Evolutionary conservation across 2,888 invertebrate genomes (phyloP), one percentile per base, ranked within the genome.

Genomic region (Seira musarum): DNA sequence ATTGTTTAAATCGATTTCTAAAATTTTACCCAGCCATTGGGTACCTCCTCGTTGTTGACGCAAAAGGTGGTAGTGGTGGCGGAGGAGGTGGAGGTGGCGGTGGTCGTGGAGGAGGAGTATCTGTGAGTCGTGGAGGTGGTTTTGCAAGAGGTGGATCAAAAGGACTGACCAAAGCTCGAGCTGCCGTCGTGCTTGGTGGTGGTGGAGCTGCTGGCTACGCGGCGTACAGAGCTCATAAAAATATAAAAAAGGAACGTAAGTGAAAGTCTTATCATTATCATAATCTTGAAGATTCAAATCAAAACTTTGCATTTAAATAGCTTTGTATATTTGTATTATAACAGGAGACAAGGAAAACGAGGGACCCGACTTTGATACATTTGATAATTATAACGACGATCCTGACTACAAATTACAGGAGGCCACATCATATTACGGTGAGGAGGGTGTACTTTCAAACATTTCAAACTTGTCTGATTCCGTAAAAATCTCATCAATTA

Each of bases 121-220:
- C n/a, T n/a, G n/a, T n/a, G n/a, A n/a, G n/a, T n/a, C n/a, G 69
- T 15, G 15, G 64, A 64, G 65, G 72, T 46, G 70, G 78, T 64
- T 2, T 40, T 2, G 30, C 71, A 24, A 2, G 63, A 13, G 60
- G 60, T 24, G 17, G 60, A 19, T 61, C 73, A 22, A 74, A 73
- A 60, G 68, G 69, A 35, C 49, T 63, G 10, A 63, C 30, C 1
- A 68, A 24, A 53, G 35, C 69, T 8, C 63, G 76, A 30, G n/a
- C n/a, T n/a, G 72, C 81, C 6, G 75, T 66, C 1, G 68, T 81
- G 5, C 30, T 61, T 19, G 13, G 64, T 1, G 80, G 82, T n/a
- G 64, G 82, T 69, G 75, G 67, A 1, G 81, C 81, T 15, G 83
- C 75, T 1, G 81, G 79, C 8, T 83, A 83, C 76, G 79, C 79